These are phyloP conservation scores for Micrasema longulum DNA, from an alignment of 1,140 invertebrate genomes.

Conservation along the genomic window DNA sequence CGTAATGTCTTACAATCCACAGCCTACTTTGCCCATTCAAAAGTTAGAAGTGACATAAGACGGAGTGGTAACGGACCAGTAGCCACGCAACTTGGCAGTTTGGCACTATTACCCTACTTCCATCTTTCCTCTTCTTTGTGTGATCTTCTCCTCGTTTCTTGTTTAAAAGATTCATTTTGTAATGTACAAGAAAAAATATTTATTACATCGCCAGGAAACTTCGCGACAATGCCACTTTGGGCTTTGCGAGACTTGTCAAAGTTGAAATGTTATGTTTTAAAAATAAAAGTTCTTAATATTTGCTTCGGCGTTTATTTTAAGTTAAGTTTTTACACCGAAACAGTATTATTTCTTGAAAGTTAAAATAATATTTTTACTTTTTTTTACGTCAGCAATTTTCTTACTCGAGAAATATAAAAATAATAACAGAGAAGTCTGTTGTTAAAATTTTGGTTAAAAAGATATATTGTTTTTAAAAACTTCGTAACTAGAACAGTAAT, in stretches of 20 bases:
- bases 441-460: too few species aligned
- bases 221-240: conserved; percentile 9
- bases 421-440: too few species aligned
- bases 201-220: not conserved
- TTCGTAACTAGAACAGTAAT: too few species aligned
- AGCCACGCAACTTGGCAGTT: conserved; percentile 17
- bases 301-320: too few species aligned
- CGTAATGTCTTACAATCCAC: conserved; percentile 23
- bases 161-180: not conserved
- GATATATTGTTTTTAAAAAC: too few species aligned
- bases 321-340: too few species aligned
- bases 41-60: conserved; percentile 32
- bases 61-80: conserved; percentile 24
- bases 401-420: too few species aligned
- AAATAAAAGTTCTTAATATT: too few species aligned
- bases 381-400: too few species aligned
- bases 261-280: not conserved
- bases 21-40: conserved; percentile 20
- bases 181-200: not conserved
- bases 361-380: too few species aligned
- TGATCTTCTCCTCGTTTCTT: not conserved
- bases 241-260: conserved; percentile 2
- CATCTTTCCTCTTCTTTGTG: conserved; percentile 17
- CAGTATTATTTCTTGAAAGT: too few species aligned
- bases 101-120: conserved; percentile 8